Evolutionary conservation across 2,888 invertebrate genomes (phyloP), one percentile per base, ranked within the genome.

Genomic region (Ethmia dodecea): DNA sequence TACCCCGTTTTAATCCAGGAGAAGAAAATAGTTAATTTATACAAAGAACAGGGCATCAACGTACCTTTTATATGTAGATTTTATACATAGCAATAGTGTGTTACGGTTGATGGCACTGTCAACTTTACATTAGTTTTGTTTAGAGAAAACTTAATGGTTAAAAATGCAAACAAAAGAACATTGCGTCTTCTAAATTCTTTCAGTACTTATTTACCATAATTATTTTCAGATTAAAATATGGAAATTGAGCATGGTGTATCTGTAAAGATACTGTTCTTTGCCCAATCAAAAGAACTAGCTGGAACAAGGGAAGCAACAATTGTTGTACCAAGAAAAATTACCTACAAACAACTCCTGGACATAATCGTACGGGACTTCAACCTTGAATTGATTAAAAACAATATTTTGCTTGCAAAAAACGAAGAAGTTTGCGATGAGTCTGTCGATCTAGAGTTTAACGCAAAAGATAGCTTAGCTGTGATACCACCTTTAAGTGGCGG

Each of bases 401-500:
- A 88, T 59, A 75, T 97, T 24, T 89, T 97, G 25, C 56, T 98
- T 38, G 94, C 97, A 0, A 78, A 94, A 31, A 98, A 98, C 83
- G 93, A 96, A 61, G 91, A 91, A 47, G 96, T 95, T 51, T 88
- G 92, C 43, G 74, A 84, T 35, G 78, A 88, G 1, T 78, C 87
- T 20, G 69, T 79, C 22, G 69, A 77, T 25, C 70, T 94, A 24
- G 64, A 78, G 13, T 72, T 95, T 4, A 87, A 86, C 24, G 83
- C 89, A 14, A 90, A 89, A 43, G 97, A 97, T 86, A 93, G 92
- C 71, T 88, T 98, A 43, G 98, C 97, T 42, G 89, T 98, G 9
- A 97, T 98, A 61, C 98, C 98, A 33, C 98, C 98, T 0, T 87
- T 98, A 32, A 97, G 97, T 78, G 97, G 97, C 55, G 98, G 98